A percentile compares a stretch with the other conserved stretches of the same genome.
Conservation (phyloP, 2,797 vertebrate species). For the Liasis olivaceus region DNA sequence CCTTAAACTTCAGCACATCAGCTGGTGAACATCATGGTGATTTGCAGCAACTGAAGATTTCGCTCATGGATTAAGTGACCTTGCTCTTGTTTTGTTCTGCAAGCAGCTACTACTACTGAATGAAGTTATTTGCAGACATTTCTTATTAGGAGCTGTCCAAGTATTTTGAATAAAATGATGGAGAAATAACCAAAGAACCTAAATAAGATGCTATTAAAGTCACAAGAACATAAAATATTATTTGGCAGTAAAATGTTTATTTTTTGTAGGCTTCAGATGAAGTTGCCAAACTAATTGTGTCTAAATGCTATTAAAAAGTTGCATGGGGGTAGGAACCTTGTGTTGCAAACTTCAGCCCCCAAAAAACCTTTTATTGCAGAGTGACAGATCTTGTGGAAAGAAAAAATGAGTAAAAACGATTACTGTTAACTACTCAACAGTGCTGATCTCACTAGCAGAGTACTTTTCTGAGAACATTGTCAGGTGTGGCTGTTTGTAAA, state of each 20-base stretch:
- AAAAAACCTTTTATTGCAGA: constrained; percentile 60
- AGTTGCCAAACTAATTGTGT: constrained; percentile 68
- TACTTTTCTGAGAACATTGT: constrained; percentile 59
- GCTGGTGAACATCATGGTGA: constrained; percentile 43
- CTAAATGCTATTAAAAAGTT: constrained; percentile 69
- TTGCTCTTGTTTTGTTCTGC: constrained; percentile 37
- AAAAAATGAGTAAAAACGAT: constrained; percentile 46
- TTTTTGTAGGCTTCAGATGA: constrained; percentile 44
- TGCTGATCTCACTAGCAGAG: constrained; percentile 64
- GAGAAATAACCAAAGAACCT: constrained; percentile 55
- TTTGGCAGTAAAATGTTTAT: constrained; percentile 63
- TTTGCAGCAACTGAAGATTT: constrained; percentile 45
- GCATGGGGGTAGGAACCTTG: constrained; percentile 63
- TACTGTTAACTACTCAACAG: constrained; percentile 48
- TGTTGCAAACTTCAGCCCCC: constrained; percentile 56
- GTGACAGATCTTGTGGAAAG: constrained; percentile 59
- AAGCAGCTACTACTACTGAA: not conserved
- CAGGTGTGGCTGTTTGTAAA: constrained; percentile 49
- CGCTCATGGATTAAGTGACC: constrained; percentile 40
- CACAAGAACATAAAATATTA: constrained; percentile 62
- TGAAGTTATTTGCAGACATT: constrained; percentile 54
- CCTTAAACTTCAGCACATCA: constrained; percentile 48
- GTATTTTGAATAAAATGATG: constrained; percentile 58
- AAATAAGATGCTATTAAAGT: constrained; percentile 64
- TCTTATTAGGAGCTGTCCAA: constrained; percentile 53